phyloP scores from a whole-genome alignment of 2,888 invertebrate genomes.

The Lasioglossum oenotherae region DNA sequence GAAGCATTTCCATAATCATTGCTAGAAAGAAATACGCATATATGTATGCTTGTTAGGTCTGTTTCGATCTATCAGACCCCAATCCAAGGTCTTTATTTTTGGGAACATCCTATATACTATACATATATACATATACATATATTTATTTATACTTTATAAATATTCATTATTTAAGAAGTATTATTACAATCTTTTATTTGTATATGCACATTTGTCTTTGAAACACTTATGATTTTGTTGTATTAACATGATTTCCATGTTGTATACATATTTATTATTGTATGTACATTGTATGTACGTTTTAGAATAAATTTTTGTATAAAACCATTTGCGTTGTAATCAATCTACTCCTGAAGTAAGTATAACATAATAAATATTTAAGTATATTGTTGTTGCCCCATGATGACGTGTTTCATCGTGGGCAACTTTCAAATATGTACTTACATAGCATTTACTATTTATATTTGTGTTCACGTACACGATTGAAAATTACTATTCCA shows the following conservation, averaged over 20 bases:
- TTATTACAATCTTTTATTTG: constrained; percentile 56
- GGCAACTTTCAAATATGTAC: background rate
- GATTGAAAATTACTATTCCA: background rate
- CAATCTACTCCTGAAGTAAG: no score
- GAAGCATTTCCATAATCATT: background rate
- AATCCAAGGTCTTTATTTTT: constrained; percentile 11
- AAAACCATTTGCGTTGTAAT: constrained; percentile 21
- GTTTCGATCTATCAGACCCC: background rate
- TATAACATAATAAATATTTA: background rate
- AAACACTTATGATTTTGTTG: constrained; percentile 54
- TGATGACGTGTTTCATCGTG: background rate
- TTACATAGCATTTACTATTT: background rate
- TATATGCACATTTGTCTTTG: constrained; percentile 63
- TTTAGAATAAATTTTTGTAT: constrained; percentile 68
- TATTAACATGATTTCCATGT: constrained; percentile 57
- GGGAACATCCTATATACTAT: constrained; percentile 17
- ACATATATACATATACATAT: constrained; percentile 38
- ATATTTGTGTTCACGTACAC: background rate
- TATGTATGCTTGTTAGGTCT: background rate
- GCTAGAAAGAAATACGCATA: background rate
- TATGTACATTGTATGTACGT: constrained; percentile 63
- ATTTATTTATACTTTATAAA: constrained; percentile 62
- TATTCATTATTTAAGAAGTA: constrained; percentile 48
- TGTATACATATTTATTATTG: constrained; percentile 58
- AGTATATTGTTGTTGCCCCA: background rate